These are phyloP conservation scores for Drosophila ochracea DNA, from an alignment of 2,888 invertebrate species.

Conservation along the genomic window DNA sequence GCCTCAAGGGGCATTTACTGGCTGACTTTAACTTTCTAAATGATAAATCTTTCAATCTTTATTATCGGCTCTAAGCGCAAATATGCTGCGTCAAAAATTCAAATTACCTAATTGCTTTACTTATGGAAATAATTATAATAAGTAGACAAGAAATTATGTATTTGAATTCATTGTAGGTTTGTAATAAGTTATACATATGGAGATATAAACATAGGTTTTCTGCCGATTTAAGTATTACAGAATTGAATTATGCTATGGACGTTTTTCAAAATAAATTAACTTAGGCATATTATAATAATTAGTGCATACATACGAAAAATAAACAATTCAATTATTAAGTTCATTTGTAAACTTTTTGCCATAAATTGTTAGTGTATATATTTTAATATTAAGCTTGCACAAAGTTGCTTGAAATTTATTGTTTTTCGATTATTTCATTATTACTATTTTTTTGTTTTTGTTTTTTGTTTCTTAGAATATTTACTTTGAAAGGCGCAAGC, in stretches of 20 bases:
- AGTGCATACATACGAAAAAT: not conserved
- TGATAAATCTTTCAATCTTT: not conserved
- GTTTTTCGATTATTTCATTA: not conserved
- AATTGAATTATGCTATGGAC: conserved; percentile 58
- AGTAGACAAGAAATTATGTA: not conserved
- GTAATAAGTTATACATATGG: not conserved
- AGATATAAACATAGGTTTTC: not conserved
- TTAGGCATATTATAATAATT: conserved; percentile 45
- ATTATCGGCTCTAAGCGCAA: not conserved
- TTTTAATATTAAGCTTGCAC: not conserved
- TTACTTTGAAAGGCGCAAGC: not conserved
- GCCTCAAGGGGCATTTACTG: conserved; percentile 10
- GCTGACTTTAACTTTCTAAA: conserved; percentile 1
- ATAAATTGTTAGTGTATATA: not conserved
- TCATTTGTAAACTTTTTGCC: not conserved
- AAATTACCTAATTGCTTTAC: conserved; percentile 3
- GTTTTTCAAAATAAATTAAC: conserved; percentile 62
- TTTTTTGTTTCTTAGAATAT: not conserved
- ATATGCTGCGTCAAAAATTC: not conserved
- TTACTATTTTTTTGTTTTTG: not conserved
- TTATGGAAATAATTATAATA: not conserved
- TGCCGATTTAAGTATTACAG: not conserved
- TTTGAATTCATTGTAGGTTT: not conserved
- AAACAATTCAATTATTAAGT: not conserved
- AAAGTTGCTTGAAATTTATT: not conserved